phyloP scores from a whole-genome alignment of 2,797 vertebrate genomes.

The Intellagama lesueurii region DNA sequence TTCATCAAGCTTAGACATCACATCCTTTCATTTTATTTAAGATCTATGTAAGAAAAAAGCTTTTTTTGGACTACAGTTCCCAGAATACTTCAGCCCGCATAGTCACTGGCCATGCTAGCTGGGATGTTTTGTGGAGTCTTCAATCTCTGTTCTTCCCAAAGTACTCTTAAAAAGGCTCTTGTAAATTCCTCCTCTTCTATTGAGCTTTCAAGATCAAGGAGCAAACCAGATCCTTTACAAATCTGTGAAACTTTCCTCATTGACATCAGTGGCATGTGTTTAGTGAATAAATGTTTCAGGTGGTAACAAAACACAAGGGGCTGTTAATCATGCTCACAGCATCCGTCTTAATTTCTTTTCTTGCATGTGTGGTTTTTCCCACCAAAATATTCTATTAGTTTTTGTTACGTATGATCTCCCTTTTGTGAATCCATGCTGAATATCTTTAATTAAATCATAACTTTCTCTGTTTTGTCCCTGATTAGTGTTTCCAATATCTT shows the following conservation, averaged over 20 bases:
- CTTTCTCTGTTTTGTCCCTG: slow-evolving; percentile 81
- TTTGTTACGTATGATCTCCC: slow-evolving; percentile 80
- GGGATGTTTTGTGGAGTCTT: no score
- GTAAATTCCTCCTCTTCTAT: slow-evolving; percentile 46
- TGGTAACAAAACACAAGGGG: slow-evolving; percentile 51
- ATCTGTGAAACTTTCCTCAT: not conserved
- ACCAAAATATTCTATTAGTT: slow-evolving; percentile 80
- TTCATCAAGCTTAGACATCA: not conserved
- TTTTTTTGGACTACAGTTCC: no score
- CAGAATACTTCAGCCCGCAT: no score
- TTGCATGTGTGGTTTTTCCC: slow-evolving; percentile 47
- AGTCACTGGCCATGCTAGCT: no score
- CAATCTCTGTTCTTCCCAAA: no score
- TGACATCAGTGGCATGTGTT: not conserved
- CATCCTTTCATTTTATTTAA: not conserved
- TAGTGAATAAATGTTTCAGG: slow-evolving; percentile 63
- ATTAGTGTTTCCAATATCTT: slow-evolving; percentile 80
- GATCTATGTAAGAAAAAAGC: not conserved
- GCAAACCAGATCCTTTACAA: not conserved
- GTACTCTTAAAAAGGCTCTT: not conserved
- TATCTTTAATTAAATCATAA: slow-evolving; percentile 86
- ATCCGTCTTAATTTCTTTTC: slow-evolving; percentile 71
- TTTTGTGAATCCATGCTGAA: slow-evolving; percentile 84
- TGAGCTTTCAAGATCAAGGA: slow-evolving; percentile 46
- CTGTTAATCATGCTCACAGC: slow-evolving; percentile 69